Conservation (phyloP, 2,113 vertebrate genomes). For the Trichomycterus rosablanca region DNA sequence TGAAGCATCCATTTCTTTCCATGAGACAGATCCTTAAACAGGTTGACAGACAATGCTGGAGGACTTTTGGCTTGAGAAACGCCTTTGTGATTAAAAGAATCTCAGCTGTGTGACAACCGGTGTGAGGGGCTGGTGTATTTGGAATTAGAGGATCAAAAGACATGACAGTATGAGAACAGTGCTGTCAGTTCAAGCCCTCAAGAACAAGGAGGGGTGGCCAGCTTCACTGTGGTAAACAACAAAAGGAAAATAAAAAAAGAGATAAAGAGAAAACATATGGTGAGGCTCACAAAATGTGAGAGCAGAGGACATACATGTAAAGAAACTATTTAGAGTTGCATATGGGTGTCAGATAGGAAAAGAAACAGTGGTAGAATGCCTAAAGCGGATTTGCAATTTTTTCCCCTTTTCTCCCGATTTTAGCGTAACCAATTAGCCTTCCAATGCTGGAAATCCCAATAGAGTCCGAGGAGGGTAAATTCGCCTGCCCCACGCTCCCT, state of each 20-base stretch:
- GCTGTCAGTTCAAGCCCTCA: slow-evolving; percentile 31
- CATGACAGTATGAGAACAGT: slow-evolving; percentile 44
- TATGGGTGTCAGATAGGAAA: too few species aligned
- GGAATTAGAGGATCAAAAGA: slow-evolving; percentile 16
- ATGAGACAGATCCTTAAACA: neutral
- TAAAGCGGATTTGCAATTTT: too few species aligned
- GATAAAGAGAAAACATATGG: slow-evolving; percentile 20
- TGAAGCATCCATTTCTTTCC: slow-evolving; percentile 10
- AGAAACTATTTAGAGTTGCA: too few species aligned
- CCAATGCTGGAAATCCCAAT: too few species aligned
- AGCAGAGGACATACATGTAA: neutral
- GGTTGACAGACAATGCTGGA: slow-evolving; percentile 11
- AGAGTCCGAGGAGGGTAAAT: too few species aligned
- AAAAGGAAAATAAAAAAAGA: slow-evolving; percentile 8
- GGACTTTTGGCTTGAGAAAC: slow-evolving; percentile 10
- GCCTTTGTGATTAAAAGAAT: slow-evolving; percentile 6
- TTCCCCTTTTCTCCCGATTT: too few species aligned
- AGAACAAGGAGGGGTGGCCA: slow-evolving; percentile 7
- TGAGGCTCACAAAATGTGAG: neutral
- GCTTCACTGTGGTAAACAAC: slow-evolving; percentile 6
- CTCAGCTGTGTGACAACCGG: slow-evolving; percentile 34
- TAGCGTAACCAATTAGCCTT: too few species aligned
- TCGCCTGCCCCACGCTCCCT: too few species aligned
- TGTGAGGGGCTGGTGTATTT: slow-evolving; percentile 40
- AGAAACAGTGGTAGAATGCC: too few species aligned